phyloP scores from a whole-genome alignment of 37 sponge, comb jelly and placozoan species.

The Trichoplax adhaerens region DNA sequence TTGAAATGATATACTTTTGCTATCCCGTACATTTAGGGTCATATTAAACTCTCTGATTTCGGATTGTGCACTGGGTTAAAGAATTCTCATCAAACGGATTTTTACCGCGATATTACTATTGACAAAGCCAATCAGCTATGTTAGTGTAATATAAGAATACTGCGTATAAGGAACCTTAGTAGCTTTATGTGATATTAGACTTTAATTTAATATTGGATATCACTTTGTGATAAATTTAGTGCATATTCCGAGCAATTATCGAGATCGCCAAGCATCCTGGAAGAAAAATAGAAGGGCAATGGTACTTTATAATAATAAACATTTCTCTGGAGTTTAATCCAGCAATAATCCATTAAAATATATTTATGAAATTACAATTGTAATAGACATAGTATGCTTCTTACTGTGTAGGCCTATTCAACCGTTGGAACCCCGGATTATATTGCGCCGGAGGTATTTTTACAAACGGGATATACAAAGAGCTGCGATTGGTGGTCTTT shows the following conservation, averaged over 20 bases:
- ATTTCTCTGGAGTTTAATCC: too few relatives aligned
- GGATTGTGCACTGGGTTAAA: conserved; percentile 95
- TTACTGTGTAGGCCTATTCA: conserved; percentile 53
- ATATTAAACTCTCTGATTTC: conserved; percentile 91
- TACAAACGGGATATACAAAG: conserved; percentile 66
- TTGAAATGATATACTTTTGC: neutral
- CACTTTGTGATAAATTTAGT: too few relatives aligned
- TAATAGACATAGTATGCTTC: neutral
- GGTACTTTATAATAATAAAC: conserved; percentile 5
- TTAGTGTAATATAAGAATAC: too few relatives aligned
- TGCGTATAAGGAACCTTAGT: too few relatives aligned
- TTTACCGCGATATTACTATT: conserved; percentile 55
- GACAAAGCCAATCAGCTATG: too few relatives aligned
- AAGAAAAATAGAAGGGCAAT: conserved; percentile 74
- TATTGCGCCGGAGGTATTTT: conserved; percentile 97
- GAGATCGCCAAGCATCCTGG: conserved; percentile 17
- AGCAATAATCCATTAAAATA: too few relatives aligned
- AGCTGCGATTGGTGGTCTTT: conserved; percentile 93
- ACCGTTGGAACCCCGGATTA: conserved; percentile 98
- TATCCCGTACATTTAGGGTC: conserved; percentile 34
- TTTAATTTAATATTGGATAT: too few relatives aligned
- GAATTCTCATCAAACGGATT: conserved; percentile 86
- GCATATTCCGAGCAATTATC: too few relatives aligned
- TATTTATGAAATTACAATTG: neutral
- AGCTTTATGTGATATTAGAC: too few relatives aligned